Conservation (phyloP, 2,113 vertebrate genomes). For the Delphinapterus leucas region DNA sequence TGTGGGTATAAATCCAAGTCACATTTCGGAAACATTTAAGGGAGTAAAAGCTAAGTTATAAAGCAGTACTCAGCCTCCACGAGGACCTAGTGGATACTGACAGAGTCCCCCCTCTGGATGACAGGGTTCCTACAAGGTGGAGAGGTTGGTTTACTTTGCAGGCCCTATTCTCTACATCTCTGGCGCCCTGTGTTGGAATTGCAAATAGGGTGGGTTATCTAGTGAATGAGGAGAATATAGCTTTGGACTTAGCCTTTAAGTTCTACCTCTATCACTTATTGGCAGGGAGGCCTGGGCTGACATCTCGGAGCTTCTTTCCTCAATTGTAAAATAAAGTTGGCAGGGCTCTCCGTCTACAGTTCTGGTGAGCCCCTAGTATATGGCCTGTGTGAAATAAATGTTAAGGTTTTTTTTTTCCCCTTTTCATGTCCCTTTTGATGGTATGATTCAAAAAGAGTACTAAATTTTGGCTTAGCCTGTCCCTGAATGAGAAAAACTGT, state of each 20-base stretch:
- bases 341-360: background rate
- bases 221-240: too few relatives aligned
- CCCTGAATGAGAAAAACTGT: background rate
- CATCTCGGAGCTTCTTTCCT: background rate
- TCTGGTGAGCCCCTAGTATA: background rate
- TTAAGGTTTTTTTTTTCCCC: fast-evolving
- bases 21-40: background rate
- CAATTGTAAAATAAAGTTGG: background rate
- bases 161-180: too few relatives aligned
- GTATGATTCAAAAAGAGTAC: background rate
- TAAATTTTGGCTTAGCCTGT: background rate
- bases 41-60: background rate
- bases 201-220: too few relatives aligned
- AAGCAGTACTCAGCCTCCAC: background rate
- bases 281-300: background rate
- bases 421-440: background rate
- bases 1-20: background rate
- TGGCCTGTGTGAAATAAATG: background rate
- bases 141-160: background rate
- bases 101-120: background rate
- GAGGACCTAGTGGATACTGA: too few relatives aligned
- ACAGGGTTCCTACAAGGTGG: fast-evolving
- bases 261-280: background rate
- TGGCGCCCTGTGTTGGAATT: background rate
- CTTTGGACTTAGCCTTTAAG: background rate